These are phyloP conservation scores for Aphyosemion australe DNA, from an alignment of 2,113 vertebrate genomes.

Conservation along the genomic window DNA sequence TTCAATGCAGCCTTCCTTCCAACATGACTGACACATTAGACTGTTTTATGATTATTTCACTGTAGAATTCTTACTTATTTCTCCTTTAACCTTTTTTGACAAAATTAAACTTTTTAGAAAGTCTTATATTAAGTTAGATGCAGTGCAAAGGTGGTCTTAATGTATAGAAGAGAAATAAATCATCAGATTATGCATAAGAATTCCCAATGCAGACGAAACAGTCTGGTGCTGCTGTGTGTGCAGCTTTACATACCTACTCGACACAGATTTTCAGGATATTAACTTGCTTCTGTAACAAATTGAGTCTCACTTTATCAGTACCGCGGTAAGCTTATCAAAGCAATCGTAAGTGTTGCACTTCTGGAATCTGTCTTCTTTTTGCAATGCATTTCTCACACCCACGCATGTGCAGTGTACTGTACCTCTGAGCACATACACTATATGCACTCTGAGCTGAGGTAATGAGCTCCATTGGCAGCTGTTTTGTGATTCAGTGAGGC, in stretches of 20 bases:
- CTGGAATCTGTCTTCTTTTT: background rate
- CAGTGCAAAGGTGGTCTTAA: background rate
- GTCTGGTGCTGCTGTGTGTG: background rate
- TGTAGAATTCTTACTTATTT: no score
- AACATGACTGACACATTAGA: no score
- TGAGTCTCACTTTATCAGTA: background rate
- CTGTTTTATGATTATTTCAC: no score
- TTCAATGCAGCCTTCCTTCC: no score
- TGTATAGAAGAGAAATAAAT: background rate
- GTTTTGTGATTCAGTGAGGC: conserved; percentile 62
- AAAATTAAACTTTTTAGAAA: no score
- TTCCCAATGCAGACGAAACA: background rate
- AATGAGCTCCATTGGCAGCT: conserved; percentile 65
- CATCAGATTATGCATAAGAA: background rate
- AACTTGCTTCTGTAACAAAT: background rate
- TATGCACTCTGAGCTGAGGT: conserved; percentile 39
- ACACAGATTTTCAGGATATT: background rate
- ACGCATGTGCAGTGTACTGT: conserved; percentile 9
- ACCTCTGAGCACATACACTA: conserved; percentile 8
- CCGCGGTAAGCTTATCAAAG: background rate
- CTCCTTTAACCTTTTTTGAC: no score
- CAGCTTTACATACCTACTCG: background rate
- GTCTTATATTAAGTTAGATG: background rate
- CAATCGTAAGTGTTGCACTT: background rate
- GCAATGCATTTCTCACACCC: conserved; percentile 1